phyloP scores from a whole-genome alignment of 2,888 invertebrate genomes.

The Lacanobia oleracea region DNA sequence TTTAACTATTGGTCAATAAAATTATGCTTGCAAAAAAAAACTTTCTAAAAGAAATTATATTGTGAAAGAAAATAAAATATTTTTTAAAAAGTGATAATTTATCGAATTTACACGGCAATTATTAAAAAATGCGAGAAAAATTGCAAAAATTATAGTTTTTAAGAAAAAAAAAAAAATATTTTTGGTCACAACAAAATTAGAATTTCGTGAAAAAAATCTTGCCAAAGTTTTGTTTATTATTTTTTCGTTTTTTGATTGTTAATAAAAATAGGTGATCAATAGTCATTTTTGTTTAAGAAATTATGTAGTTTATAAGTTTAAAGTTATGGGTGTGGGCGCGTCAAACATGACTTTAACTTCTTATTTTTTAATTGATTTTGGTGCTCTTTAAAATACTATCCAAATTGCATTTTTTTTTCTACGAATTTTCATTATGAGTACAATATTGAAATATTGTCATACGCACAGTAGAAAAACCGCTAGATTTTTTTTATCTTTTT shows the following conservation, averaged over 20 bases:
- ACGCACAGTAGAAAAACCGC: conserved; percentile 71
- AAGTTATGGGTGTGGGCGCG: conserved; percentile 60
- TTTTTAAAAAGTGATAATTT: conserved; percentile 81
- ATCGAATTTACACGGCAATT: conserved; percentile 89
- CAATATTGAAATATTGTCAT: conserved; percentile 64
- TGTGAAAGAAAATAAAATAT: conserved; percentile 61
- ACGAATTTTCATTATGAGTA: conserved; percentile 62
- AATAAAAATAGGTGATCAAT: conserved; percentile 64
- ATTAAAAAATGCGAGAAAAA: conserved; percentile 11
- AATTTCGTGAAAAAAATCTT: conserved; percentile 74
- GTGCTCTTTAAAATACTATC: conserved; percentile 73
- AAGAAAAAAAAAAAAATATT: conserved; percentile 58
- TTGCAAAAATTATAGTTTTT: conserved; percentile 60
- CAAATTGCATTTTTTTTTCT: conserved; percentile 51
- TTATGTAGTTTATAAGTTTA: conserved; percentile 59
- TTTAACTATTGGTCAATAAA: conserved; percentile 56
- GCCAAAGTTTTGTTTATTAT: conserved; percentile 78
- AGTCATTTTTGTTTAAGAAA: conserved; percentile 70
- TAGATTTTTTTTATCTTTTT: conserved; percentile 68
- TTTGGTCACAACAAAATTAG: conserved; percentile 71
- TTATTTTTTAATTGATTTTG: conserved; percentile 69
- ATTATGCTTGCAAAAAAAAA: conserved; percentile 56
- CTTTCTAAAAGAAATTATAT: conserved; percentile 57
- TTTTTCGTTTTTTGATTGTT: conserved; percentile 64
- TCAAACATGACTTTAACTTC: conserved; percentile 60